These are phyloP conservation scores for Sitta carolinensis DNA, from an alignment of 2,797 vertebrate genomes.

Conservation along the genomic window DNA sequence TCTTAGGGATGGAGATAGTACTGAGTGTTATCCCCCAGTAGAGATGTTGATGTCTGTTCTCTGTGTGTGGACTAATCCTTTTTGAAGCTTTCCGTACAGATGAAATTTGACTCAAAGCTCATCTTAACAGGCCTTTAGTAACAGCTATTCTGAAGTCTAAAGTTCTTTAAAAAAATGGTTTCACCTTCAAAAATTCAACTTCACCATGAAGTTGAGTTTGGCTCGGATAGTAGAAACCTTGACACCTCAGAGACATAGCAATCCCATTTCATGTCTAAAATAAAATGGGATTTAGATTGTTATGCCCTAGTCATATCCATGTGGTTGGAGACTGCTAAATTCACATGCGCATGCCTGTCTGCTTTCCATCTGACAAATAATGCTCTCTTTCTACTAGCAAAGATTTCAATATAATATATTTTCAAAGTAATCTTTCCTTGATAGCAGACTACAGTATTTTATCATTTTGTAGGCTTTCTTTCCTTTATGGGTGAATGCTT, in stretches of 20 bases:
- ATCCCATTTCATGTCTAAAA: conserved; percentile 39
- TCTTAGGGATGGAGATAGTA: neutral
- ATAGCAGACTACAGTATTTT: conserved; percentile 69
- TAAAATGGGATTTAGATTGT: conserved; percentile 38
- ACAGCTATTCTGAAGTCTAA: neutral
- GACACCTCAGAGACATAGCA: neutral
- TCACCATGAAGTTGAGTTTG: neutral
- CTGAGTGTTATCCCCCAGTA: neutral
- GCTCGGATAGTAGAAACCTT: neutral
- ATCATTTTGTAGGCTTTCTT: conserved; percentile 72
- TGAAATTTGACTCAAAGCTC: neutral
- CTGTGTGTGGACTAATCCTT: neutral
- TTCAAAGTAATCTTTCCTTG: conserved; percentile 71
- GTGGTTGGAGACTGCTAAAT: conserved; percentile 21
- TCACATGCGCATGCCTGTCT: conserved; percentile 48
- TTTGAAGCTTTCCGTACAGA: neutral
- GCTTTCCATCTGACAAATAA: conserved; percentile 54
- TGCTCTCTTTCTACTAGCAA: conserved; percentile 47
- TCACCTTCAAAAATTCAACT: neutral
- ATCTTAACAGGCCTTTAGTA: neutral
- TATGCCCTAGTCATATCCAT: conserved; percentile 7
- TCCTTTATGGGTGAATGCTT: conserved; percentile 71
- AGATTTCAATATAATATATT: conserved; percentile 60
- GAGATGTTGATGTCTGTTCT: neutral
- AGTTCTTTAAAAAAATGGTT: neutral